Evolutionary conservation across 2,113 vertebrate genomes (phyloP).

Genomic region (Tychaedon coryphoeus): DNA sequence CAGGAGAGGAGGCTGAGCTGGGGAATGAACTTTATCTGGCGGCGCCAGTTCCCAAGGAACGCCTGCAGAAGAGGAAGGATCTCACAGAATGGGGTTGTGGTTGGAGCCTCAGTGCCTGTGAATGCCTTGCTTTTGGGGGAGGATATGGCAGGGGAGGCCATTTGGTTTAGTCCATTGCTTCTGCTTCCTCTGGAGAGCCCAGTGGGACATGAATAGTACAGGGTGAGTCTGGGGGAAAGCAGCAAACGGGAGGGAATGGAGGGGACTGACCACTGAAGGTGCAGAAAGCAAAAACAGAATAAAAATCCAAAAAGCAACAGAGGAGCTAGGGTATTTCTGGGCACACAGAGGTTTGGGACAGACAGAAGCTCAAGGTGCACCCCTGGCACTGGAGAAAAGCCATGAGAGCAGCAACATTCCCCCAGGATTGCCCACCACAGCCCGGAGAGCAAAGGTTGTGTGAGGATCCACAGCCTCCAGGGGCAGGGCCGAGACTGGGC

Average conservation of each 20-base stretch:
- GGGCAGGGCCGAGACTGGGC: fast-evolving
- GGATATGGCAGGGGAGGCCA: fast-evolving
- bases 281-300: not conserved
- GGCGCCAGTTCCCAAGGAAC: constrained; percentile 55
- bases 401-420: fast-evolving
- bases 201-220: fast-evolving
- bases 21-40: constrained; percentile 59
- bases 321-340: fast-evolving
- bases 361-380: not conserved
- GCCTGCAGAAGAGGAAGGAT: not conserved
- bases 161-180: not conserved
- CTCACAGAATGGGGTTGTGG: not conserved
- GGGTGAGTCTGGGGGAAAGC: not conserved
- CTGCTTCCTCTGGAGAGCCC: not conserved
- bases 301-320: not conserved
- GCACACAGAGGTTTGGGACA: fast-evolving
- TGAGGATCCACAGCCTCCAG: not conserved
- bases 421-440: not conserved
- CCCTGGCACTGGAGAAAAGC: not conserved
- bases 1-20: constrained; percentile 55
- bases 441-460: not conserved
- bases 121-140: fast-evolving
- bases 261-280: not conserved
- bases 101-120: not conserved
- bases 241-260: not conserved